phyloP scores from a whole-genome alignment of 2,113 vertebrate genomes.

The Phrynosoma platyrhinos region DNA sequence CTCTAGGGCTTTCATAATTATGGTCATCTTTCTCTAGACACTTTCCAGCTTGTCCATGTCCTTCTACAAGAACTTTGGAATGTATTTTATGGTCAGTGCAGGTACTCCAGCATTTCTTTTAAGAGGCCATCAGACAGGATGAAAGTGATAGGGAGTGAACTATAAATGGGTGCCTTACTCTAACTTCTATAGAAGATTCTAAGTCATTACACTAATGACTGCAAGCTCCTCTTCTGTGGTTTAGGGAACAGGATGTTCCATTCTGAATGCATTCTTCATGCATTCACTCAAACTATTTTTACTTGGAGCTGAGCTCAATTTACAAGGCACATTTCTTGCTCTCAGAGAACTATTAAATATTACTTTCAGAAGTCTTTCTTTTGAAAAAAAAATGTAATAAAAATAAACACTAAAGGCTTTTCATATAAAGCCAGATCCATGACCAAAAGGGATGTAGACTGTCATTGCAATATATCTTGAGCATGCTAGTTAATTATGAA shows the following conservation, averaged over 20 bases:
- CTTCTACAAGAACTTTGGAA: not conserved
- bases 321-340: constrained; percentile 39
- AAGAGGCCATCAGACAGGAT: too few relatives aligned
- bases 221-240: not conserved
- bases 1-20: not conserved
- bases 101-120: too few relatives aligned
- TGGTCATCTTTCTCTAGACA: not conserved
- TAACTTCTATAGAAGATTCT: not conserved
- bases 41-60: not conserved
- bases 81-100: too few relatives aligned
- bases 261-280: constrained; percentile 2
- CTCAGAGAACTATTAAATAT: constrained; percentile 18
- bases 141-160: not conserved
- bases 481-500: constrained; percentile 58
- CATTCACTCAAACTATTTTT: not conserved
- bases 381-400: constrained; percentile 54
- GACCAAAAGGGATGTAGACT: constrained; percentile 17
- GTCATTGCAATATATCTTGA: constrained; percentile 6
- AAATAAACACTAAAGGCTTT: constrained; percentile 44
- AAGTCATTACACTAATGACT: not conserved
- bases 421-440: constrained; percentile 45
- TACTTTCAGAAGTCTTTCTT: constrained; percentile 57
- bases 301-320: constrained; percentile 32
- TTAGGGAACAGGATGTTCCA: accelerated
- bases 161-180: not conserved